These are phyloP conservation scores for Eupristina koningsbergeri DNA, from an alignment of 1,140 invertebrate genomes.

Conservation along the genomic window DNA sequence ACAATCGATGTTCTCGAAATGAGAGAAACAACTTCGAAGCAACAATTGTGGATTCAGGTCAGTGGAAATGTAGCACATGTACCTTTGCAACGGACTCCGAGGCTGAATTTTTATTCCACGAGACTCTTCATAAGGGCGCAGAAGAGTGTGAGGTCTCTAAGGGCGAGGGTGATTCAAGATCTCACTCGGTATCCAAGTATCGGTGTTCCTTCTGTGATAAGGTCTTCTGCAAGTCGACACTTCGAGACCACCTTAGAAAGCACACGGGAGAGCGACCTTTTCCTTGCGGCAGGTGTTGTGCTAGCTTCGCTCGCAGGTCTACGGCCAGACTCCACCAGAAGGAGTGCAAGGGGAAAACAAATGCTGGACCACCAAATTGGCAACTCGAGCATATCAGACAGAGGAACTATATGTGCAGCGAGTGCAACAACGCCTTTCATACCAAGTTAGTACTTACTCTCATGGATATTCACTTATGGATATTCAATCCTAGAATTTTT, in stretches of 20 bases:
- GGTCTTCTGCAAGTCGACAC: conserved; percentile 79
- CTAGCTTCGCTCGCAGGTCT: conserved; percentile 79
- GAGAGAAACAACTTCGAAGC: neutral
- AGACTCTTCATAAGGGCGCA: conserved; percentile 75
- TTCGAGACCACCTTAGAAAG: conserved; percentile 80
- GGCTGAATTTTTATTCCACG: conserved; percentile 79
- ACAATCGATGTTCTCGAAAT: conserved; percentile 55
- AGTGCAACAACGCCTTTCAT: conserved; percentile 77
- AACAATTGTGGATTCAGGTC: neutral
- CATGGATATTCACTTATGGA: too few species aligned
- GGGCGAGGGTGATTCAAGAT: conserved; percentile 80
- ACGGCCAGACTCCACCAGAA: conserved; percentile 70
- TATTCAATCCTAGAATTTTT: too few species aligned
- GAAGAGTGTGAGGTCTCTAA: conserved; percentile 73
- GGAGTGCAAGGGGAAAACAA: conserved; percentile 52
- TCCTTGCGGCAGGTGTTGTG: conserved; percentile 76
- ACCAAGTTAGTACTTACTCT: conserved; percentile 75
- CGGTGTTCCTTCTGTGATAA: conserved; percentile 80
- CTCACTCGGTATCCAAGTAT: conserved; percentile 71
- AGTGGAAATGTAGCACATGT: conserved; percentile 71
- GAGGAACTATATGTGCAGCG: conserved; percentile 73
- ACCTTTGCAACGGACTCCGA: conserved; percentile 69
- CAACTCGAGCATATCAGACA: conserved; percentile 32
- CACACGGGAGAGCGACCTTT: conserved; percentile 87
- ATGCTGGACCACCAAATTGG: conserved; percentile 9